Percentiles rank a stretch among this genome's conserved stretches.
phyloP scores from a whole-genome alignment of 2,888 invertebrate species.

The Ornithoptera priamus region DNA sequence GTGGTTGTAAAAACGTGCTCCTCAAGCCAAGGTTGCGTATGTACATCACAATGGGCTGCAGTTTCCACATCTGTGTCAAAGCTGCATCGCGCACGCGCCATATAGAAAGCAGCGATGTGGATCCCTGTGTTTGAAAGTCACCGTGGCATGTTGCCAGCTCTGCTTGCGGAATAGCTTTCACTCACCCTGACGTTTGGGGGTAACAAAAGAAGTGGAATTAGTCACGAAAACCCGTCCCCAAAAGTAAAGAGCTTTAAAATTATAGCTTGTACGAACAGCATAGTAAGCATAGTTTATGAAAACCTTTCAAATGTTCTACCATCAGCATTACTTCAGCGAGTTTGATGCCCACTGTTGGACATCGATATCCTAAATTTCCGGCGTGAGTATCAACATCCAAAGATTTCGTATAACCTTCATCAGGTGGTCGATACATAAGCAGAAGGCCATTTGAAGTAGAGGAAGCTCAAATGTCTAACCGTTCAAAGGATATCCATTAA shows the following conservation, averaged over 20 bases:
- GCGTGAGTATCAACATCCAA: no score
- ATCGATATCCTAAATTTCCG: no score
- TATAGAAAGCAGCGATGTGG: constrained; percentile 23
- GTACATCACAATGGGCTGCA: background rate
- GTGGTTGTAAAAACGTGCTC: no score
- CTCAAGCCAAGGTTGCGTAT: background rate
- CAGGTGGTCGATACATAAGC: no score
- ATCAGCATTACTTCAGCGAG: no score
- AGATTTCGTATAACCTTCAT: no score
- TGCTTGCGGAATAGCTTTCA: constrained; percentile 25
- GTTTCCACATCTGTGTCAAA: constrained; percentile 24
- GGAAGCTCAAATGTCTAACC: no score
- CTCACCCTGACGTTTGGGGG: constrained; percentile 8
- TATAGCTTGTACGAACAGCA: background rate
- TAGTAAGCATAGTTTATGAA: no score
- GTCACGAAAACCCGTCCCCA: constrained; percentile 8
- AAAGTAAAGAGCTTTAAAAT: constrained; percentile 3
- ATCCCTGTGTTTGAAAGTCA: constrained; percentile 20
- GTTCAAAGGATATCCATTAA: no score
- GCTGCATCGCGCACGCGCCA: constrained; percentile 17
- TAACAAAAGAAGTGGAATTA: constrained; percentile 19
- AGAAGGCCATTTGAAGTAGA: no score
- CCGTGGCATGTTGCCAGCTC: constrained; percentile 21
- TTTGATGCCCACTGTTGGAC: no score
- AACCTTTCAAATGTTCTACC: no score